A percentile compares a stretch with the other conserved stretches of the same genome.
Conservation (phyloP, 2,888 invertebrate genomes). For the Drosophila atripex region DNA sequence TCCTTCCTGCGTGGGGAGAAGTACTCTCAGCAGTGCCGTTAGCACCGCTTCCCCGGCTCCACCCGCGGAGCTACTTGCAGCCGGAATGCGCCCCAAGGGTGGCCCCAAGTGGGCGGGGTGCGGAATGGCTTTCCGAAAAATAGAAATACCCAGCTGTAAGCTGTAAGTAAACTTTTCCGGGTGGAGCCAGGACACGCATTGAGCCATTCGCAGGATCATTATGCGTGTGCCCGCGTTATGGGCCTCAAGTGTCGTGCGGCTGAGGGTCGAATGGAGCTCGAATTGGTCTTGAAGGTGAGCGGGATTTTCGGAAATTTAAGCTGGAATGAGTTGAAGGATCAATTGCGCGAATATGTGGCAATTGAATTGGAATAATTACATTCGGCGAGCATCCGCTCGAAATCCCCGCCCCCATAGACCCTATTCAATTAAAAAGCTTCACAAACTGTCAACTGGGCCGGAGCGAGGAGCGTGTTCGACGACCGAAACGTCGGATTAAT, state of each 20-base stretch:
- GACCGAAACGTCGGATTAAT: constrained; percentile 65
- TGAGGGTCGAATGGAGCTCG: constrained; percentile 1
- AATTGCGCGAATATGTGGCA: background rate
- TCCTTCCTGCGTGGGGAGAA: constrained; percentile 59
- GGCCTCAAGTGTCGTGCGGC: constrained; percentile 56
- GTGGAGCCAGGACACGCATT: constrained; percentile 52
- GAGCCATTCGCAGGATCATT: constrained; percentile 73
- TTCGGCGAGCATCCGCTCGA: background rate
- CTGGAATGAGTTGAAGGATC: background rate
- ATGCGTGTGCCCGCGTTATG: constrained; percentile 75
- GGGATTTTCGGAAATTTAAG: background rate
- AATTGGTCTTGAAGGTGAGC: constrained; percentile 4
- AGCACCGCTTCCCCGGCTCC: constrained; percentile 55
- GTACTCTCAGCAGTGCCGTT: constrained; percentile 81
- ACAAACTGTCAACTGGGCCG: constrained; percentile 17
- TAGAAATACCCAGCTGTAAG: constrained; percentile 58
- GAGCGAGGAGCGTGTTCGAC: constrained; percentile 60
- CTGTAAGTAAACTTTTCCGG: constrained; percentile 60
- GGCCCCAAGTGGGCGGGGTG: constrained; percentile 2
- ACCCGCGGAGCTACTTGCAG: constrained; percentile 6
- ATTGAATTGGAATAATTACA: background rate
- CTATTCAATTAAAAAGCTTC: constrained; percentile 7
- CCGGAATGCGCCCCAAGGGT: constrained; percentile 28
- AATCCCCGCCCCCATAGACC: background rate
- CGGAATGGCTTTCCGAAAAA: constrained; percentile 68